A percentile compares a stretch with the other conserved stretches of the same genome.
These are phyloP conservation scores for Psophia crepitans DNA, from an alignment of 2,113 vertebrate genomes.

Conservation along the genomic window DNA sequence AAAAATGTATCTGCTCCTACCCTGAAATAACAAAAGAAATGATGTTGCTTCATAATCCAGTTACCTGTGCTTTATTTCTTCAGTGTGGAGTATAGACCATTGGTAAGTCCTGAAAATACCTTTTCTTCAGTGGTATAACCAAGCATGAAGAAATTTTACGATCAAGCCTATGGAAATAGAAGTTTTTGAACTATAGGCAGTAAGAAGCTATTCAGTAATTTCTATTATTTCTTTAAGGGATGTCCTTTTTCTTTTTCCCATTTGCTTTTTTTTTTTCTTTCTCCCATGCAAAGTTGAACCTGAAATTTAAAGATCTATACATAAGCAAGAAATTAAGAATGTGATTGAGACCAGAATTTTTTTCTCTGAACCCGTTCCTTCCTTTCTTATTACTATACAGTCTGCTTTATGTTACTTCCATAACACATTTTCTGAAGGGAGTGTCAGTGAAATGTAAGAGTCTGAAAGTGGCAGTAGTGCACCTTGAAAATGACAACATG, in stretches of 20 bases:
- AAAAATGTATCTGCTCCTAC: not conserved
- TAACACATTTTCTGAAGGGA: not conserved
- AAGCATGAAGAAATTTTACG: not conserved
- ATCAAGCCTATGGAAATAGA: not conserved
- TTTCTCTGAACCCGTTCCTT: not conserved
- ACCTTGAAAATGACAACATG: not conserved
- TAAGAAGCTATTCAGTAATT: not conserved
- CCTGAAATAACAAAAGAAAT: not conserved
- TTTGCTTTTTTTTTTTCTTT: not conserved
- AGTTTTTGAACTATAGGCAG: not conserved
- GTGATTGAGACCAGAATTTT: not conserved
- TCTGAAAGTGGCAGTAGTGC: not conserved
- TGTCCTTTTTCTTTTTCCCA: not conserved
- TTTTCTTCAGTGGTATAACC: not conserved
- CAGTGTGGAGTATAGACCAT: not conserved
- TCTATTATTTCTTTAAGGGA: not conserved
- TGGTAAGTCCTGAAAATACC: not conserved
- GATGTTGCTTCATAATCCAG: not conserved
- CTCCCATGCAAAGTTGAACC: not conserved
- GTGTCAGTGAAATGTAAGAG: not conserved
- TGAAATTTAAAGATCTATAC: not conserved
- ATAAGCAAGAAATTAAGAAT: not conserved
- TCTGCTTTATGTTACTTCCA: not conserved
- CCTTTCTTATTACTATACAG: not conserved
- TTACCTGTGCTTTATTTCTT: not conserved